Percentiles rank a stretch among this genome's conserved stretches.
These are phyloP conservation scores for Mystacornis crossleyi DNA, from an alignment of 2,113 vertebrate species.

Conservation along the genomic window DNA sequence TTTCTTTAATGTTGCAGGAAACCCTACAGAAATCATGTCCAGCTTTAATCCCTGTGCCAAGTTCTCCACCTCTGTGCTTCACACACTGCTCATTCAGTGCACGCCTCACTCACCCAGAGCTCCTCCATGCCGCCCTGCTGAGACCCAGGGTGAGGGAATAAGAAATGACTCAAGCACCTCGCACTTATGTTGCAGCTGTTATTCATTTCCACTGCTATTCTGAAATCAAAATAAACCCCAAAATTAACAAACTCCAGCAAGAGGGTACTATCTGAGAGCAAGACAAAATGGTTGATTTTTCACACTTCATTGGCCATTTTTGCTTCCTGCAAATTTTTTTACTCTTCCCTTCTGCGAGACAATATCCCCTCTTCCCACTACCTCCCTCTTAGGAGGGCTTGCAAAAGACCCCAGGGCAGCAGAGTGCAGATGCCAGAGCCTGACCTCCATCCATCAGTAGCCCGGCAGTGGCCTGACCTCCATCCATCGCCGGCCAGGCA, in stretches of 20 bases:
- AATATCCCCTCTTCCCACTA: background rate
- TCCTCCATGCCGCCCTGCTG: accelerated
- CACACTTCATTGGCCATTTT: background rate
- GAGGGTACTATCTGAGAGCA: background rate
- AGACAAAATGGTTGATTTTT: background rate
- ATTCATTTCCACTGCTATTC: background rate
- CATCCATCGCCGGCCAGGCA: background rate
- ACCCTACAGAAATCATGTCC: background rate
- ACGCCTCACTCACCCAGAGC: background rate
- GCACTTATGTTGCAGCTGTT: background rate
- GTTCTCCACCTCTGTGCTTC: background rate
- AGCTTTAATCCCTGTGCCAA: background rate
- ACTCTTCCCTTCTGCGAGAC: background rate
- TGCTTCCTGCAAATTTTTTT: accelerated
- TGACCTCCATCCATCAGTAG: background rate
- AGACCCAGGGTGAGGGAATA: background rate
- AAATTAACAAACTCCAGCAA: background rate
- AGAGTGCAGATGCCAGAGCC: conserved; percentile 35
- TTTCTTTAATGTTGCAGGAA: background rate
- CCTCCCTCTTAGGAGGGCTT: background rate
- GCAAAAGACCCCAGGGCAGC: background rate
- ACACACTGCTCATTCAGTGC: accelerated
- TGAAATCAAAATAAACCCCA: background rate
- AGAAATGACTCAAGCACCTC: background rate
- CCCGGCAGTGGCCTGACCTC: background rate